A percentile compares a stretch with the other conserved stretches of the same genome.
Evolutionary conservation across 2,888 invertebrate species (phyloP).

Genomic region (Polymixis flavicincta): DNA sequence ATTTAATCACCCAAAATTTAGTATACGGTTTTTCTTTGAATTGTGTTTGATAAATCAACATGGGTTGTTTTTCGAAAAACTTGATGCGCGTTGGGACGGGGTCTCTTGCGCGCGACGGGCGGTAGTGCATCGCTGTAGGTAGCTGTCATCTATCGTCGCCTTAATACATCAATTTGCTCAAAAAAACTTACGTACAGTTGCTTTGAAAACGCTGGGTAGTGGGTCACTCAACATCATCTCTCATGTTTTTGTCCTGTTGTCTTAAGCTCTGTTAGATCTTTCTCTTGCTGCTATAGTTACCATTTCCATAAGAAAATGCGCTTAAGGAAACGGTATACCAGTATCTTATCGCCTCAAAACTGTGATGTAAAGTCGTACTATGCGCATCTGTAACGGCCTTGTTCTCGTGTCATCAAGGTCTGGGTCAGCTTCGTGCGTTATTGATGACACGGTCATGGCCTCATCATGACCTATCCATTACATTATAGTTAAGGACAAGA

Average conservation of each 20-base stretch:
- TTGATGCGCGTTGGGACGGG: too few species aligned
- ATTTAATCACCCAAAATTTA: too few species aligned
- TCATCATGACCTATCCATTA: conserved; percentile 1
- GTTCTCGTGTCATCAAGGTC: conserved; percentile 8
- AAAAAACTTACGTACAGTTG: too few species aligned
- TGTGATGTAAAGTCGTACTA: not conserved
- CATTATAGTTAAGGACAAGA: not conserved
- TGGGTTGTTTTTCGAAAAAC: too few species aligned
- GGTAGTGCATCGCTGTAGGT: too few species aligned
- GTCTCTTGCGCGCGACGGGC: too few species aligned
- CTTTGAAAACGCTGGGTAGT: not conserved
- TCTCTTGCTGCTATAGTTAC: not conserved
- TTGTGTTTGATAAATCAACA: too few species aligned
- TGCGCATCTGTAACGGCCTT: not conserved
- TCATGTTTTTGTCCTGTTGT: not conserved
- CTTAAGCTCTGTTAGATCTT: not conserved
- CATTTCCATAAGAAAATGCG: not conserved
- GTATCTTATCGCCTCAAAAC: not conserved
- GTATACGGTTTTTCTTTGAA: too few species aligned
- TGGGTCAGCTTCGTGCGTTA: conserved; percentile 10
- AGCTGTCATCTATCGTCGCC: too few species aligned
- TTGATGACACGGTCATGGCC: conserved; percentile 17
- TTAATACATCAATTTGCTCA: too few species aligned
- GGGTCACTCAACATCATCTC: not conserved
- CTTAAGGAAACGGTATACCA: not conserved